Conservation (phyloP, 1,140 invertebrate species). For the Philaenus spumarius region DNA sequence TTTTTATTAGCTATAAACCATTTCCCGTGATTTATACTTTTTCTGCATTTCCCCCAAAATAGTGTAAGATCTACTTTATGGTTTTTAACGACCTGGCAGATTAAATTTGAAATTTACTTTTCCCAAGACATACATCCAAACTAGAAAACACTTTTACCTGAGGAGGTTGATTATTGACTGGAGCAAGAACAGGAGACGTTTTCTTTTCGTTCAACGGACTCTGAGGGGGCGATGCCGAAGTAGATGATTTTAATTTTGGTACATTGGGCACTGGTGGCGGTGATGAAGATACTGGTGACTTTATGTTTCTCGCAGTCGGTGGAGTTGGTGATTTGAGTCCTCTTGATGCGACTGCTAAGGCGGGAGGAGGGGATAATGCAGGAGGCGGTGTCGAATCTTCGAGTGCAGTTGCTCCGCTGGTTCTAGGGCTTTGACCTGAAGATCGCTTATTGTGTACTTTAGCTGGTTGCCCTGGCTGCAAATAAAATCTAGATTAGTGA, state of each 20-base stretch:
- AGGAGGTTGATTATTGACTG: conserved; percentile 14
- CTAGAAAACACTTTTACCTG: conserved; percentile 9
- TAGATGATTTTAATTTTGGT: conserved; percentile 35
- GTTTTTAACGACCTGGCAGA: no score
- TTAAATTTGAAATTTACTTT: no score
- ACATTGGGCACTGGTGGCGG: conserved; percentile 29
- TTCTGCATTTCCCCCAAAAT: no score
- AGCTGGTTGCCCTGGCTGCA: conserved; percentile 25
- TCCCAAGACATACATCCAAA: no score
- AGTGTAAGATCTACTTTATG: no score
- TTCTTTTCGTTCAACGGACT: conserved; percentile 27
- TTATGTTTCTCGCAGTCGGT: conserved; percentile 32
- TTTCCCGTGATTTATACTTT: no score
- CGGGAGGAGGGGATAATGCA: conserved; percentile 35
- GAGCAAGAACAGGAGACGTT: conserved; percentile 29
- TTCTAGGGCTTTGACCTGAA: conserved; percentile 33
- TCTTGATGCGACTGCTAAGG: conserved; percentile 35
- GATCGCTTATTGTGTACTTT: conserved; percentile 14
- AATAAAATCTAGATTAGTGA: no score
- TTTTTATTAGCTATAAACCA: no score
- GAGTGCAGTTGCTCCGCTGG: background rate
- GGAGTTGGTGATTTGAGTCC: conserved; percentile 20
- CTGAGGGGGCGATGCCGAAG: conserved; percentile 42
- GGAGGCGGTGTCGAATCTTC: background rate
- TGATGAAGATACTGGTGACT: conserved; percentile 42